Evolutionary conservation across 2,113 vertebrate species (phyloP).

Genomic region (Halichoeres trimaculatus): DNA sequence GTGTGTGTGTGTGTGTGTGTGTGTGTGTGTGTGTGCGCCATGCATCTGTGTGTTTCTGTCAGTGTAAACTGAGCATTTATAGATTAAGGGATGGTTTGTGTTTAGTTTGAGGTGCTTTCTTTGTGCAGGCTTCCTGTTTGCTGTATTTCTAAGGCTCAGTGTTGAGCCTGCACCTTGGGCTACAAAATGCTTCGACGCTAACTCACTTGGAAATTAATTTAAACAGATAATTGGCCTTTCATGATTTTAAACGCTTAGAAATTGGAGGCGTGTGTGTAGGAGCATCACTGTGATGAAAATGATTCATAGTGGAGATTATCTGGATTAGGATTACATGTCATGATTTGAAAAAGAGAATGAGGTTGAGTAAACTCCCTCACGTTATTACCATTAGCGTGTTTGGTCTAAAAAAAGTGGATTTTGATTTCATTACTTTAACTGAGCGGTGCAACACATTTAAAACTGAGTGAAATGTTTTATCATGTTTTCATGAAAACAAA

Average conservation of each 20-base stretch:
- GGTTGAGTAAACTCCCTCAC: slow-evolving; percentile 32
- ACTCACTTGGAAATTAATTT: slow-evolving; percentile 1
- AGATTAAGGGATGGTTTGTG: not conserved
- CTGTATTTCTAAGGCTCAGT: no score
- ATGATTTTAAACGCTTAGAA: slow-evolving; percentile 14
- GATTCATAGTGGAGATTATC: slow-evolving; percentile 51
- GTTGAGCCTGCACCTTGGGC: no score
- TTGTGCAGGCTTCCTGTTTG: not conserved
- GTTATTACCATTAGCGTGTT: slow-evolving; percentile 40
- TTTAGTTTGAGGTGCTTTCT: not conserved
- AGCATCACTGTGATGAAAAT: slow-evolving; percentile 50
- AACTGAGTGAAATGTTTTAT: slow-evolving; percentile 10
- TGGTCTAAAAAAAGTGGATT: slow-evolving; percentile 38
- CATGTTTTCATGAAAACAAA: slow-evolving; percentile 16
- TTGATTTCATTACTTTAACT: not conserved
- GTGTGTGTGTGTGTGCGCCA: not conserved
- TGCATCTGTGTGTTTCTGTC: not conserved
- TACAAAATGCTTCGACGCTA: no score
- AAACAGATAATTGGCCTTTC: slow-evolving; percentile 9
- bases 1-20: not conserved
- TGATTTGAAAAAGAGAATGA: slow-evolving; percentile 33
- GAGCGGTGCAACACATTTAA: slow-evolving; percentile 17
- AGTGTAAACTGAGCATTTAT: slow-evolving; percentile 7
- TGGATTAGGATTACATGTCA: slow-evolving; percentile 62
- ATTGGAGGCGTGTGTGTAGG: slow-evolving; percentile 1